phyloP scores from a whole-genome alignment of 2,797 vertebrate species.

The Sylvia borin region DNA sequence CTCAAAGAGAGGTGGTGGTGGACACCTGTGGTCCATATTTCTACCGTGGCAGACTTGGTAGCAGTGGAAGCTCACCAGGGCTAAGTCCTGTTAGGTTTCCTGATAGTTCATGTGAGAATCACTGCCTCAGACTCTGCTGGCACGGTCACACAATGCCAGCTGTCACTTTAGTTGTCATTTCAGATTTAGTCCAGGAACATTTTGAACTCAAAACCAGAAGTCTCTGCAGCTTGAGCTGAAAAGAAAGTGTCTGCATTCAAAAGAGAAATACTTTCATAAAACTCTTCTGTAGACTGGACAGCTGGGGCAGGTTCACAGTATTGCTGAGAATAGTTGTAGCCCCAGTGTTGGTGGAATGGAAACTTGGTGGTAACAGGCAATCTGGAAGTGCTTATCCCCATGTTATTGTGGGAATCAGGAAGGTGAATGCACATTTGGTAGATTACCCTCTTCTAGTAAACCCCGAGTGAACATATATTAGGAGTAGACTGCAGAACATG shows the following conservation, averaged over 20 bases:
- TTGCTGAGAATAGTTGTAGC: neutral
- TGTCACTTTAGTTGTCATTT: conserved; percentile 30
- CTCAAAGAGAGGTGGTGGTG: neutral
- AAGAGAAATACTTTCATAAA: neutral
- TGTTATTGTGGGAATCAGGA: neutral
- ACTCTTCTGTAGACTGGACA: conserved; percentile 22
- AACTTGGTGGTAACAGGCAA: neutral
- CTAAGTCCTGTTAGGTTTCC: neutral
- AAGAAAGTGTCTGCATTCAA: conserved; percentile 1
- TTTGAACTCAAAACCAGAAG: conserved; percentile 50
- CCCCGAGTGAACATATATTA: neutral
- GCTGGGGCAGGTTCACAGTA: neutral
- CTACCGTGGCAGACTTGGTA: neutral
- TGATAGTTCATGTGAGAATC: neutral
- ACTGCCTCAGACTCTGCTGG: conserved; percentile 10
- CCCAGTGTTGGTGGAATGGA: neutral
- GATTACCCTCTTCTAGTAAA: neutral
- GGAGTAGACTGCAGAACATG: neutral
- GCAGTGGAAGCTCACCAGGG: neutral
- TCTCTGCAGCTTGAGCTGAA: conserved; percentile 23
- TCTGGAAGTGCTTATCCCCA: neutral
- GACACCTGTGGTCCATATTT: neutral
- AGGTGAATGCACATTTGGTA: neutral
- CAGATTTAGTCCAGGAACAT: conserved; percentile 19
- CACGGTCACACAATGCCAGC: conserved; percentile 19